phyloP scores from a whole-genome alignment of 2,797 vertebrate species.

The Rhadinocentrus ornatus region DNA sequence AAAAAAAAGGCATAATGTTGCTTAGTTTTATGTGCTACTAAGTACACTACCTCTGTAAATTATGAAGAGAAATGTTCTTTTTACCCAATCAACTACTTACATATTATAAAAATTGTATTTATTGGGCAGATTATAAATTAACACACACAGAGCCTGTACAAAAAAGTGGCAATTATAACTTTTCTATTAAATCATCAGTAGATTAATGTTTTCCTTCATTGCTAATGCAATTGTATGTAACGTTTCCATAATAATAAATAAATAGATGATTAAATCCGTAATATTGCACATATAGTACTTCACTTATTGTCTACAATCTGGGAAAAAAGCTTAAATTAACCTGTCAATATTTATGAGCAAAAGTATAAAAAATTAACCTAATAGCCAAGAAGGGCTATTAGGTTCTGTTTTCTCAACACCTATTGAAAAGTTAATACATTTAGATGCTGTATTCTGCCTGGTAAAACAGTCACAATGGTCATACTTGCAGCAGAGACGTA shows the following conservation, averaged over 20 bases:
- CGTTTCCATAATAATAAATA: too few species aligned
- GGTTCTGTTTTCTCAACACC: neutral
- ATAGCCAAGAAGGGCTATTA: too few species aligned
- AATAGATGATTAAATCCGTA: too few species aligned
- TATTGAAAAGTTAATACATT: neutral
- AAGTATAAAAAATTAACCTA: too few species aligned
- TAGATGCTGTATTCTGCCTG: neutral
- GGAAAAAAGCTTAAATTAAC: too few species aligned
- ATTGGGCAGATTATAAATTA: neutral
- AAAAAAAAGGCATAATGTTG: neutral
- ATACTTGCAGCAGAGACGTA: constrained; percentile 26
- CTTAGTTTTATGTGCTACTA: too few species aligned
- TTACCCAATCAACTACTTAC: neutral
- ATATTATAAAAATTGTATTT: neutral
- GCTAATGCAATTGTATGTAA: too few species aligned
- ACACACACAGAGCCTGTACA: too few species aligned
- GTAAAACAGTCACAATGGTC: neutral
- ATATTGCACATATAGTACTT: too few species aligned
- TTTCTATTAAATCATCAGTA: neutral
- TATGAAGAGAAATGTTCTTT: neutral
- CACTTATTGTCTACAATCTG: too few species aligned
- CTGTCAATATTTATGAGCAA: too few species aligned
- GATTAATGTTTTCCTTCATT: neutral
- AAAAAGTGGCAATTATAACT: neutral
- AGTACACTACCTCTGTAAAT: neutral